These are phyloP conservation scores for Caenorhabditis afra DNA, from an alignment of 2,888 invertebrate genomes.

Conservation along the genomic window DNA sequence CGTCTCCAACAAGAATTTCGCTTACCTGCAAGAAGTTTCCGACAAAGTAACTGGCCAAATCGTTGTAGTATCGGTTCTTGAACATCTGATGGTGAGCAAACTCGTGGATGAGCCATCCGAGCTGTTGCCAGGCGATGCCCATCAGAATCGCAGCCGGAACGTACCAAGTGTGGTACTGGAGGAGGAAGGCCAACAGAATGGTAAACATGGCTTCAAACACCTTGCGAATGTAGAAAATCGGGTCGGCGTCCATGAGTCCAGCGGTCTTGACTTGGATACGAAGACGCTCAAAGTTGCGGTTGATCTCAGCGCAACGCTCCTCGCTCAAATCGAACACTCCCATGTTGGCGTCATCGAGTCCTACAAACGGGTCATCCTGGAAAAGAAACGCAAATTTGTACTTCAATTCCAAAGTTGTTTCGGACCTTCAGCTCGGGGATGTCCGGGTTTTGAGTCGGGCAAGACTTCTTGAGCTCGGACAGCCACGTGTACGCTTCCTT, in stretches of 20 bases:
- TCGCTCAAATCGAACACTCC: slow-evolving; percentile 71
- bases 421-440: slow-evolving; percentile 36
- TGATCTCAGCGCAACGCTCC: slow-evolving; percentile 69
- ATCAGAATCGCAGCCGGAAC: slow-evolving; percentile 75
- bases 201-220: slow-evolving; percentile 69
- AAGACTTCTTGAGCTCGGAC: slow-evolving; percentile 67
- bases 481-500: slow-evolving; percentile 76
- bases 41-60: slow-evolving; percentile 75
- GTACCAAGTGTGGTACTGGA: slow-evolving; percentile 73
- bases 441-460: slow-evolving; percentile 60
- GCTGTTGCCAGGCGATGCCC: slow-evolving; percentile 80
- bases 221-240: slow-evolving; percentile 75
- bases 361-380: slow-evolving; percentile 69
- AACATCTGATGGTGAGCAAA: slow-evolving; percentile 79
- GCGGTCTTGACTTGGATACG: slow-evolving; percentile 67
- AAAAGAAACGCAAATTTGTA: not conserved
- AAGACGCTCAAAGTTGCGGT: slow-evolving; percentile 73
- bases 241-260: slow-evolving; percentile 73
- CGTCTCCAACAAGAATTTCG: too few relatives aligned
- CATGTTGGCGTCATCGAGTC: slow-evolving; percentile 77
- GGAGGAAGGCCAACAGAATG: slow-evolving; percentile 71
- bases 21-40: slow-evolving; percentile 76
- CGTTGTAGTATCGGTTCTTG: slow-evolving; percentile 71
- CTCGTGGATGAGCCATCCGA: slow-evolving; percentile 73
- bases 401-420: not conserved